Percentiles rank a stretch among this genome's conserved stretches.
phyloP scores from a whole-genome alignment of 1,140 invertebrate genomes.

The Agrilus planipennis region DNA sequence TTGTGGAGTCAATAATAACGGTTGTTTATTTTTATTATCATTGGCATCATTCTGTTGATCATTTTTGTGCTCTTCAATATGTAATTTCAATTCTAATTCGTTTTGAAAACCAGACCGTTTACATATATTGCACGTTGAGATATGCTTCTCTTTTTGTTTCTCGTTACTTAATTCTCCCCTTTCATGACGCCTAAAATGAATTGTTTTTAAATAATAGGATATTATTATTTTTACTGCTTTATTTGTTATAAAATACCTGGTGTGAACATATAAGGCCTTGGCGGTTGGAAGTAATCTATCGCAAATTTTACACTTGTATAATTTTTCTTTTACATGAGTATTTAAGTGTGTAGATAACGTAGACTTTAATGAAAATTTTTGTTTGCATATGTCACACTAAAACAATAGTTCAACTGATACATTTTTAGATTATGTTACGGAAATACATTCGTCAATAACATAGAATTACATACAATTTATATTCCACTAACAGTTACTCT shows the following conservation, averaged over 20 bases:
- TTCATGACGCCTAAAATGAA: constrained; percentile 8
- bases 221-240: neutral
- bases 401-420: no score
- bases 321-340: constrained; percentile 14
- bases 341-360: constrained; percentile 23
- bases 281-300: constrained; percentile 11
- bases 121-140: no score
- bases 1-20: neutral
- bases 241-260: constrained; percentile 5
- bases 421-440: no score
- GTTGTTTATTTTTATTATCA: no score
- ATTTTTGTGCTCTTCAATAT: no score
- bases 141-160: no score
- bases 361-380: constrained; percentile 24
- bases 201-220: neutral
- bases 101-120: no score
- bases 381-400: constrained; percentile 21
- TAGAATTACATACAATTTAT: neutral
- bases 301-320: constrained; percentile 13
- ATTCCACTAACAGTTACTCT: neutral
- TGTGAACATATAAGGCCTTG: constrained; percentile 12
- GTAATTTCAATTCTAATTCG: no score
- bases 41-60: no score
- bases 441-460: no score
- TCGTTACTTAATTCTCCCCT: no score